phyloP scores from a whole-genome alignment of 2,888 invertebrate genomes.

The Ophonus ardosiacus region DNA sequence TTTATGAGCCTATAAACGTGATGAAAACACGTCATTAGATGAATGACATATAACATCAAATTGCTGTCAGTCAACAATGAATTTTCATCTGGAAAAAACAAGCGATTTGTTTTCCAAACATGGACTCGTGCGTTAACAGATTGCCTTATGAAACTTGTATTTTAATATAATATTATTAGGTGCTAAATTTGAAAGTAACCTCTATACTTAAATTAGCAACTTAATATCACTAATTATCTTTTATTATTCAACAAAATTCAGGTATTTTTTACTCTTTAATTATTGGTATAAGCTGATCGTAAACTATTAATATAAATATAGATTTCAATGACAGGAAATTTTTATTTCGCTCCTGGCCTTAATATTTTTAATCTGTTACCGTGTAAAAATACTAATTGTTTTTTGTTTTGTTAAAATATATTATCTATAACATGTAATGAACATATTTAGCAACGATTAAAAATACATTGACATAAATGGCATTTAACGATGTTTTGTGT shows the following conservation, averaged over 20 bases:
- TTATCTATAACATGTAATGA: not conserved
- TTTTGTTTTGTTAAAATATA: not conserved
- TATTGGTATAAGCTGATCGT: not conserved
- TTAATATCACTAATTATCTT: not conserved
- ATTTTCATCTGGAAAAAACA: too few species aligned
- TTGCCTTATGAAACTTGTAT: too few species aligned
- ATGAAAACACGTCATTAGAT: too few species aligned
- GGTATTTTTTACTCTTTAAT: not conserved
- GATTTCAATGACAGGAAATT: not conserved
- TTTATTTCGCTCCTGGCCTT: not conserved
- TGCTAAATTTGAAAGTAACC: not conserved
- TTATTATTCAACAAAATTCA: not conserved
- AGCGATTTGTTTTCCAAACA: too few species aligned
- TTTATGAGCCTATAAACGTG: too few species aligned
- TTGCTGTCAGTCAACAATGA: too few species aligned
- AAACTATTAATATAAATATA: not conserved
- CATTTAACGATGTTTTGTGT: slow-evolving; percentile 14
- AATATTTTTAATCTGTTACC: not conserved
- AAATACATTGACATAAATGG: slow-evolving; percentile 42
- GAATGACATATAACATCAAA: too few species aligned
- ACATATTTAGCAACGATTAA: slow-evolving; percentile 14
- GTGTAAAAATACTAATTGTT: not conserved
- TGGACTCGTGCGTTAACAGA: too few species aligned
- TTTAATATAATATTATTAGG: too few species aligned
- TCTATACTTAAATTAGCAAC: not conserved